Percentiles rank a stretch among this genome's conserved stretches.
Conservation (phyloP, 2,113 vertebrate genomes). For the Cynoglossus semilaevis region DNA sequence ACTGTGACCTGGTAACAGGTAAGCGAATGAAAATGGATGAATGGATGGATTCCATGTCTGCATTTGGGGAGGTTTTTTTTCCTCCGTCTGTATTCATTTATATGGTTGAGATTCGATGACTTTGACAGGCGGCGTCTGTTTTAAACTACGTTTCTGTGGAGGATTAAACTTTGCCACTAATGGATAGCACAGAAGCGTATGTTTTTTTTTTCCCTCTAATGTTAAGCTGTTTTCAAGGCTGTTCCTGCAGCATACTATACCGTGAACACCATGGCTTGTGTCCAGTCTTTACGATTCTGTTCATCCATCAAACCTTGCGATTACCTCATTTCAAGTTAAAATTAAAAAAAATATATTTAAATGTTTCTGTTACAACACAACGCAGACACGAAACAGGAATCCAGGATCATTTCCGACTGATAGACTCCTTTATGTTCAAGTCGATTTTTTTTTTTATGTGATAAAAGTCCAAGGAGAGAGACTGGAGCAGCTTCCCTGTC, state of each 20-base stretch:
- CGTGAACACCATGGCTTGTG: slow-evolving; percentile 9
- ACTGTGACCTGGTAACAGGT: no score
- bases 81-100: no score
- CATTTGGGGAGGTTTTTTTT: no score
- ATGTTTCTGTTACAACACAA: slow-evolving; percentile 7
- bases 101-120: no score
- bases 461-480: slow-evolving; percentile 31
- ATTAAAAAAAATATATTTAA: neutral
- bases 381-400: slow-evolving; percentile 8
- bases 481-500: slow-evolving; percentile 25
- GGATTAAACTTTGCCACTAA: neutral
- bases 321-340: neutral
- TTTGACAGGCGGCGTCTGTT: no score
- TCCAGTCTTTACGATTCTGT: slow-evolving; percentile 12
- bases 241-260: slow-evolving; percentile 7
- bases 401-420: slow-evolving; percentile 18
- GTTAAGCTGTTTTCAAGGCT: slow-evolving; percentile 9
- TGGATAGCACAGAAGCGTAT: neutral
- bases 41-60: no score
- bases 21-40: no score
- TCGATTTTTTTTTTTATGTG: slow-evolving; percentile 24
- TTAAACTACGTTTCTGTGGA: no score
- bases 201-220: neutral
- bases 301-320: neutral
- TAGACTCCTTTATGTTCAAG: slow-evolving; percentile 29